A percentile compares a stretch with the other conserved stretches of the same genome.
Evolutionary conservation across 2,888 invertebrate species (phyloP).

Genomic region (Hypsopygia costalis): DNA sequence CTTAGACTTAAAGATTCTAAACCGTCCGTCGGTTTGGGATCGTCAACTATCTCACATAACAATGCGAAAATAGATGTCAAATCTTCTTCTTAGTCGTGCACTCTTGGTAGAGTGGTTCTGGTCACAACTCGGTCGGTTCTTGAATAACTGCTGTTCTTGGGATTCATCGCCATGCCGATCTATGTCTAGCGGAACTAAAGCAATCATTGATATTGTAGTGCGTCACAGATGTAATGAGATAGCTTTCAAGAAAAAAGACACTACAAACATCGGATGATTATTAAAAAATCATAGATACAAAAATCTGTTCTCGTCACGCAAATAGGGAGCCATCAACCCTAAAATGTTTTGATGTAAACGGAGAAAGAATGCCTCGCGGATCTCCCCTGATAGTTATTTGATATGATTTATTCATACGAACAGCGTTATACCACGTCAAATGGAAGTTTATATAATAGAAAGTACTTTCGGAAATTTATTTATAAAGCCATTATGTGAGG

Average conservation of each 20-base stretch:
- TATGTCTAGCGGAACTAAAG: no score
- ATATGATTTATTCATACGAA: slow-evolving; percentile 86
- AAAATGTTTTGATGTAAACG: slow-evolving; percentile 60
- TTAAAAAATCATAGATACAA: slow-evolving; percentile 53
- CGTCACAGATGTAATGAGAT: no score
- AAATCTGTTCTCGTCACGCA: slow-evolving; percentile 46
- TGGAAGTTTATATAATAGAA: slow-evolving; percentile 79
- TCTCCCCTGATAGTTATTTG: slow-evolving; percentile 85
- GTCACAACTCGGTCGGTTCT: no score
- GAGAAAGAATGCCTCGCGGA: slow-evolving; percentile 52
- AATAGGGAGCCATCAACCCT: slow-evolving; percentile 49
- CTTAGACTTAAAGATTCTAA: no score
- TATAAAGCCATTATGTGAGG: slow-evolving; percentile 71
- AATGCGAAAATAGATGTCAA: no score
- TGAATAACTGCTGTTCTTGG: no score
- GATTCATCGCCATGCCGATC: no score
- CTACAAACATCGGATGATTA: slow-evolving; percentile 29
- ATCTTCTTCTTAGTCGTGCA: no score
- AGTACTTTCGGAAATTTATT: slow-evolving; percentile 75
- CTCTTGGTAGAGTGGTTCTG: no score
- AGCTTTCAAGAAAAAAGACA: slow-evolving; percentile 23
- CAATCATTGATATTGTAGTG: no score
- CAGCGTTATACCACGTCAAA: slow-evolving; percentile 51
- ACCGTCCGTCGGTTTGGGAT: no score
- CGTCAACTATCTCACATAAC: no score